These are phyloP conservation scores for Nomada lathburiana DNA, from an alignment of 2,888 invertebrate species.

Conservation along the genomic window DNA sequence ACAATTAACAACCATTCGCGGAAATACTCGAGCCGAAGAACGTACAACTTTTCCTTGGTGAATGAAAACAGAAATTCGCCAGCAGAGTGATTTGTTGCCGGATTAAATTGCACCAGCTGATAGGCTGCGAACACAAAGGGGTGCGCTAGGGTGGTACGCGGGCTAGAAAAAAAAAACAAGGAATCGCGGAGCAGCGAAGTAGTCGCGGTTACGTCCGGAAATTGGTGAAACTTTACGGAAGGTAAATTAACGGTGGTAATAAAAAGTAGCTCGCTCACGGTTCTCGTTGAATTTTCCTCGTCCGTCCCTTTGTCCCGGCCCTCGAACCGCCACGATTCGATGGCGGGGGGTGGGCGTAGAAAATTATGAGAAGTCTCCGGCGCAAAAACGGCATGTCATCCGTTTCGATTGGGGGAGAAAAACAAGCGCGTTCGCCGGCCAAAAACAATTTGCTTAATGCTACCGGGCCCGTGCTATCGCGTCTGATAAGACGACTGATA, in stretches of 20 bases:
- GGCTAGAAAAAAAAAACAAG: slow-evolving; percentile 48
- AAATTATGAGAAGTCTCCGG: slow-evolving; percentile 61
- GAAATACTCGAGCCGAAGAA: not conserved
- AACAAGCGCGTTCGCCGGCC: slow-evolving; percentile 39
- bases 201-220: slow-evolving; percentile 70
- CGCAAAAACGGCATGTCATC: slow-evolving; percentile 46
- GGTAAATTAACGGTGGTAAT: slow-evolving; percentile 77
- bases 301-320: not conserved
- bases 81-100: slow-evolving; percentile 46
- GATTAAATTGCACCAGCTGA: slow-evolving; percentile 57
- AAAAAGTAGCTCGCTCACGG: slow-evolving; percentile 69
- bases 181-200: slow-evolving; percentile 66
- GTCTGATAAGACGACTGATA: slow-evolving; percentile 72
- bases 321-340: slow-evolving; percentile 23
- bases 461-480: slow-evolving; percentile 55
- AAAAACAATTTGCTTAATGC: slow-evolving; percentile 76
- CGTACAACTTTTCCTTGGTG: not conserved
- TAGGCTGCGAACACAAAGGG: slow-evolving; percentile 8
- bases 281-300: slow-evolving; percentile 56
- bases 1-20: no score
- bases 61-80: not conserved
- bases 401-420: slow-evolving; percentile 36
- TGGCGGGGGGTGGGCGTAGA: slow-evolving; percentile 3
- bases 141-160: slow-evolving; percentile 32
- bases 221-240: slow-evolving; percentile 77